These are phyloP conservation scores for Anolis carolinensis DNA, from an alignment of 2,113 vertebrate genomes.

Conservation along the genomic window DNA sequence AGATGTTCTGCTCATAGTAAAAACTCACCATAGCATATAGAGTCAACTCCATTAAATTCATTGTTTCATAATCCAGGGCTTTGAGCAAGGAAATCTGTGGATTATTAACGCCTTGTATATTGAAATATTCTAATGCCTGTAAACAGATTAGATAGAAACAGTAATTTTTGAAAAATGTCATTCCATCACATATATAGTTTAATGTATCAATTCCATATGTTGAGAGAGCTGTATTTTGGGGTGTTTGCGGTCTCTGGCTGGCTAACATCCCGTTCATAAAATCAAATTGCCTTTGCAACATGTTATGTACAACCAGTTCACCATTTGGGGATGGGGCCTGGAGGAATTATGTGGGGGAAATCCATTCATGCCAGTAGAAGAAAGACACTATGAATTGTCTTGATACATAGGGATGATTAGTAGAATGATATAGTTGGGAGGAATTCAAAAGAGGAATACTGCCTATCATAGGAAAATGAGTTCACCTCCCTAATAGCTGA, in stretches of 20 bases:
- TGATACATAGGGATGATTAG: no score
- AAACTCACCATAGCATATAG: conserved; percentile 82
- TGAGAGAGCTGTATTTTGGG: neutral
- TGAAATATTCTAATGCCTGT: conserved; percentile 80
- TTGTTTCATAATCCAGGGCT: conserved; percentile 80
- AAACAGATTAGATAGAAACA: neutral
- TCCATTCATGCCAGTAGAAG: neutral
- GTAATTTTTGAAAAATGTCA: neutral
- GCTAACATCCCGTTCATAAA: neutral
- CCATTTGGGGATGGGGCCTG: neutral
- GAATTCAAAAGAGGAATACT: no score
- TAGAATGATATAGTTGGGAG: no score
- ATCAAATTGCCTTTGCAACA: neutral
- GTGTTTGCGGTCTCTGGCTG: neutral
- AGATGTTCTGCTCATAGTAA: neutral
- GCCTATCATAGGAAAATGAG: no score
- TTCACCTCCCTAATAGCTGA: no score
- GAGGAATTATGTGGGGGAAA: neutral
- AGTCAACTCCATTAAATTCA: conserved; percentile 72
- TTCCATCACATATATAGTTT: neutral
- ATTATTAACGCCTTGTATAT: conserved; percentile 77
- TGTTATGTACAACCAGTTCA: neutral
- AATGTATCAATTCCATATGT: neutral
- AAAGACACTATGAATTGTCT: no score
- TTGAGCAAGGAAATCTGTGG: conserved; percentile 80